A percentile compares a stretch with the other conserved stretches of the same genome.
These are phyloP conservation scores for Halichoerus grypus DNA, from an alignment of 2,113 vertebrate species.

Conservation along the genomic window DNA sequence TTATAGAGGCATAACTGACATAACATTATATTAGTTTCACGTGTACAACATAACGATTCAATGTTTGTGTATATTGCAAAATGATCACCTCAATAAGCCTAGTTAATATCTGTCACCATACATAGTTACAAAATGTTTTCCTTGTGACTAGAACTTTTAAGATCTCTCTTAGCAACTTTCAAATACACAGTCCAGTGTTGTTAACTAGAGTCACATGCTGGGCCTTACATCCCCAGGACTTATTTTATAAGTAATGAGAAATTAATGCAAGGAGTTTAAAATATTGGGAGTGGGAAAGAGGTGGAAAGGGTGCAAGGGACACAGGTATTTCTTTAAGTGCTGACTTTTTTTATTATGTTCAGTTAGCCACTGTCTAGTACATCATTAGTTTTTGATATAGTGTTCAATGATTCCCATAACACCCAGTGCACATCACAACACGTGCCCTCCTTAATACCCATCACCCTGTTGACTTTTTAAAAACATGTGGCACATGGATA, in stretches of 20 bases:
- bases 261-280: background rate
- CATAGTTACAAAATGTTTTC: background rate
- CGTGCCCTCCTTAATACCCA: too few relatives aligned
- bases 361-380: too few relatives aligned
- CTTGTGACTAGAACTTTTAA: background rate
- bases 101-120: background rate
- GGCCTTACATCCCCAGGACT: background rate
- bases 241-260: background rate
- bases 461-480: background rate
- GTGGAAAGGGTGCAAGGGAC: background rate
- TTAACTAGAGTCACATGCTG: background rate
- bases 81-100: background rate
- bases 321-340: background rate
- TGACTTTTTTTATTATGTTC: too few relatives aligned
- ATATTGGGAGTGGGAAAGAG: background rate
- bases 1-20: background rate
- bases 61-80: background rate
- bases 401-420: too few relatives aligned
- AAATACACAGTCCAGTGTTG: background rate
- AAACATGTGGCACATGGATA: background rate
- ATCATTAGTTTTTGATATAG: too few relatives aligned
- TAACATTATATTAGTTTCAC: background rate
- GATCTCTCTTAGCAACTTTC: background rate
- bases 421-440: too few relatives aligned
- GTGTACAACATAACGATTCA: background rate